phyloP scores from a whole-genome alignment of 2,797 vertebrate species.

The Paratrypauchen microcephalus region DNA sequence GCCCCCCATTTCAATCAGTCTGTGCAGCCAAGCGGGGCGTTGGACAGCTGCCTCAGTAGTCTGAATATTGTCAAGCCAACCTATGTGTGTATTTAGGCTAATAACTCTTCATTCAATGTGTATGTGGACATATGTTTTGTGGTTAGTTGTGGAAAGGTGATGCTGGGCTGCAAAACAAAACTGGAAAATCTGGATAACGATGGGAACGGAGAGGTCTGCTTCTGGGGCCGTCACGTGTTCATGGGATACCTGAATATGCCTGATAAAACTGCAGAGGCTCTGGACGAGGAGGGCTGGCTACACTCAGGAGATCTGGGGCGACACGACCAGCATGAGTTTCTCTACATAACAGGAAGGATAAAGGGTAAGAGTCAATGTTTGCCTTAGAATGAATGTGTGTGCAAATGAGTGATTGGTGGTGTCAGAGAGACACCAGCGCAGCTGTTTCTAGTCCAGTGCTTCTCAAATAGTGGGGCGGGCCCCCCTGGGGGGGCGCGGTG shows the following conservation, averaged over 20 bases:
- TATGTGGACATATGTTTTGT: conserved; percentile 4
- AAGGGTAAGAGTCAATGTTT: conserved; percentile 65
- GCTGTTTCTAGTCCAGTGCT: too few species aligned
- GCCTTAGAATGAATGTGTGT: too few species aligned
- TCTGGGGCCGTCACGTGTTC: conserved; percentile 81
- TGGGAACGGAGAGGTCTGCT: conserved; percentile 79
- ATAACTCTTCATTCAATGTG: not conserved
- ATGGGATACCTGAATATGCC: conserved; percentile 82
- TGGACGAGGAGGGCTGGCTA: conserved; percentile 80
- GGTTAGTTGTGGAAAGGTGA: conserved; percentile 77
- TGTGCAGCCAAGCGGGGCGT: too few species aligned
- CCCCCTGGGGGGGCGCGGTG: too few species aligned
- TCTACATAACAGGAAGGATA: conserved; percentile 83
- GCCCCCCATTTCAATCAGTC: too few species aligned
- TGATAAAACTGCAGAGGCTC: conserved; percentile 72
- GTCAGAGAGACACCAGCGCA: too few species aligned
- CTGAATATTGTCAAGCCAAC: not conserved
- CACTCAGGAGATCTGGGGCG: conserved; percentile 82
- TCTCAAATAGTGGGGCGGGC: too few species aligned
- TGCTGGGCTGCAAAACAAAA: conserved; percentile 73
- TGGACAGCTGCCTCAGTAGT: too few species aligned
- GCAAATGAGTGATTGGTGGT: too few species aligned
- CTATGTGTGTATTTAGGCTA: too few species aligned
- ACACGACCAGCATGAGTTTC: conserved; percentile 61
- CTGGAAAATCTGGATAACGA: conserved; percentile 73